Base-by-base conservation (phyloP, 2,113 vertebrate genomes). In the Rousettus leschenaultii region DNA sequence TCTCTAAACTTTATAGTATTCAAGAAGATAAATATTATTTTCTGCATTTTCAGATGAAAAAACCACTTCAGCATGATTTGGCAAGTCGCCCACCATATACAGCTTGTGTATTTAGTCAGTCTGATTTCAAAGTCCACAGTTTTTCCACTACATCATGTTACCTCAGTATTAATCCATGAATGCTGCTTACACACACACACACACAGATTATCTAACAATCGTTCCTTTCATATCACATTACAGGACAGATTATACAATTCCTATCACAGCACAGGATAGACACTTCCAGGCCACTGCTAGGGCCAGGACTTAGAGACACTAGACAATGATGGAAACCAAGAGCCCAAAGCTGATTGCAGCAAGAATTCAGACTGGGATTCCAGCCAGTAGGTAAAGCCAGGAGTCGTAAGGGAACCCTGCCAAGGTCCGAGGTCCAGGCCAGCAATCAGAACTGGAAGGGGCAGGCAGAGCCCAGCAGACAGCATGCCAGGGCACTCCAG, bases 181-280 rank as follows among this genome's bases (percentile, higher is more conserved):
- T 68, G 63, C 61, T 91, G 38, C 77, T 61, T 80, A 74, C 61
- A 61, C 78, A 89, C 77, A 84, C 51, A 7, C 21, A 85, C 10
- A 12, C 26, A 75, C 10, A 22, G 28, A 19, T 24, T 85, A 48
- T 48, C 89, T 90, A 80, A 96, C 43, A 89, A 57, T 86, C 79
- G 15, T 75, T 97, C 57, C 83, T 95, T 97, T 95, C 55, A 80
- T 33, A 33, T 94, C 48, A 77, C 59, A 90, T 84, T 87, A 61
- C 6, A 90, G 84, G 18, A 53, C 24, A 95, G 70, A 93, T 79
- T 63, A 45, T 35, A 35, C 40, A 94, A 66, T 21, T 95, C 38
- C 30, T 71, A 24, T 91, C 83, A 85, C 40, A 66, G 33, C 14
- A 30, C 48, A 57, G 18, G 6, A 28, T 51, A 93, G 51, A 59